These are phyloP conservation scores for western clawed frog (Xenopus tropicalis) DNA, from an alignment of 2,113 vertebrate species.

Conservation along the genomic window UCB_Xtro_10.0 CM004446.2:60593001-60593500, in stretches of 20 bases:
- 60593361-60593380: not conserved
- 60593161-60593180: not conserved
- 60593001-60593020: not conserved
- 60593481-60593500: not conserved
- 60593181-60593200: not conserved
- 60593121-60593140: not conserved
- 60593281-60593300: not conserved
- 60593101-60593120: not conserved
- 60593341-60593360: constrained; percentile 2
- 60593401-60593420: not conserved
- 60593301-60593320: not conserved
- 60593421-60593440: constrained; percentile 2
- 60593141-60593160: not conserved
- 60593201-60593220: not conserved
- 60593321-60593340: not conserved
- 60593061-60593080: not conserved
- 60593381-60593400: not conserved
- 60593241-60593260: not conserved
- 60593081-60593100: not conserved
- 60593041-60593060: no score
- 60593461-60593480: not conserved
- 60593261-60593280: not conserved
- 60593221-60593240: not conserved
- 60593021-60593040: no score
- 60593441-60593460: constrained; percentile 10